Percentiles rank a stretch among this genome's conserved stretches.
phyloP scores from a whole-genome alignment of 2,113 vertebrate genomes.

The Rhegmatorhina hoffmannsi region DNA sequence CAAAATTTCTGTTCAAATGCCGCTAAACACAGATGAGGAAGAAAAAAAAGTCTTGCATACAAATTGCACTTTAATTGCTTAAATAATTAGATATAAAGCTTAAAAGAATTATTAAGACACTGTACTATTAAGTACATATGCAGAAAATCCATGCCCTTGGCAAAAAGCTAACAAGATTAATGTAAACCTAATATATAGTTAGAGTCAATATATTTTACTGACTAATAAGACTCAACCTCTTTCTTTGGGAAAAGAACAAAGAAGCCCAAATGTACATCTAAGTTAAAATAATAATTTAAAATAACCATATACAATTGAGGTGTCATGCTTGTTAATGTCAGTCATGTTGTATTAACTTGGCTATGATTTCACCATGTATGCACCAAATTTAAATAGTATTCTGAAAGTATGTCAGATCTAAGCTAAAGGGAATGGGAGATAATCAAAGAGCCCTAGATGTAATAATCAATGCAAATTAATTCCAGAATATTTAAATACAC shows the following conservation, averaged over 20 bases:
- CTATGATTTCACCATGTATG: not conserved
- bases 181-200: not conserved
- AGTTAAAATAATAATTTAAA: not conserved
- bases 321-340: not conserved
- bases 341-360: not conserved
- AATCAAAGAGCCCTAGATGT: not conserved
- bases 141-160: not conserved
- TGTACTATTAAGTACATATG: not conserved
- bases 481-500: constrained; percentile 21
- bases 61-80: not conserved
- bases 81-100: not conserved
- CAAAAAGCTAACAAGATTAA: not conserved
- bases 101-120: not conserved
- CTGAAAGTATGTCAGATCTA: not conserved
- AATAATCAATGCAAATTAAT: constrained; percentile 19
- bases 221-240: not conserved
- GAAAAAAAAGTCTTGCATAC: not conserved
- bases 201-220: not conserved
- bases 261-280: not conserved
- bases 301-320: not conserved
- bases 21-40: not conserved
- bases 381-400: not conserved
- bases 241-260: not conserved
- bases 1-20: not conserved
- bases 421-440: not conserved